These are phyloP conservation scores for Anodontia alba DNA, from an alignment of 2,888 invertebrate genomes.

Conservation along the genomic window DNA sequence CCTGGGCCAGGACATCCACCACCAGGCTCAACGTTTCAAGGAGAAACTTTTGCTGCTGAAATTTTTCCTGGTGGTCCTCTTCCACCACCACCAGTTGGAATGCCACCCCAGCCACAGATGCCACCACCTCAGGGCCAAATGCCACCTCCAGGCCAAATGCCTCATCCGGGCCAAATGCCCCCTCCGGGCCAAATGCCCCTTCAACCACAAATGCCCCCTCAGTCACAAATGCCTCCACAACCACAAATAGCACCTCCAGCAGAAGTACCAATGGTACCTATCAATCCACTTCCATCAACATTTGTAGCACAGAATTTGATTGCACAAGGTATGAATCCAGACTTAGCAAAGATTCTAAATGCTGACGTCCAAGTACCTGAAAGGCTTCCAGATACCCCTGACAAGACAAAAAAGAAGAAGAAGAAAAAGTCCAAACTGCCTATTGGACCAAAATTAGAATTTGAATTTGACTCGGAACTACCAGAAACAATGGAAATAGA, in stretches of 20 bases:
- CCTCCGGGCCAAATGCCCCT: constrained; percentile 7
- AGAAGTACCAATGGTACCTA: constrained; percentile 21
- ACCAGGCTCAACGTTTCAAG: constrained; percentile 1
- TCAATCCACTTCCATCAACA: constrained; percentile 26
- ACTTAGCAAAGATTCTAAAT: constrained; percentile 55
- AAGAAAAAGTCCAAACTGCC: constrained; percentile 45
- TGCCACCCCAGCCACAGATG: constrained; percentile 30
- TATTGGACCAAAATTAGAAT: not conserved
- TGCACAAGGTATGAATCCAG: constrained; percentile 61
- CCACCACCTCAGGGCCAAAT: not conserved
- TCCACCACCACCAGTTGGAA: not conserved
- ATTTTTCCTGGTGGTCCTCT: not conserved
- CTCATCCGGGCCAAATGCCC: not conserved
- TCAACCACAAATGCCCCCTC: constrained; percentile 23
- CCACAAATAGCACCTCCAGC: not conserved
- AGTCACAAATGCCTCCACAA: not conserved
- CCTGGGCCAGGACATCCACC: not conserved
- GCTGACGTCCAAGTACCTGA: constrained; percentile 28
- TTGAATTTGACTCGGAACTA: not conserved
- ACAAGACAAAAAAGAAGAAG: constrained; percentile 51
- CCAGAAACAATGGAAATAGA: not conserved
- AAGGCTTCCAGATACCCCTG: constrained; percentile 22
- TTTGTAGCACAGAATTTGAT: constrained; percentile 55
- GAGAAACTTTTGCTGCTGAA: not conserved
- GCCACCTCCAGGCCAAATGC: constrained; percentile 29